Conservation (phyloP, 2,113 vertebrate species). For the Galemys pyrenaicus region DNA sequence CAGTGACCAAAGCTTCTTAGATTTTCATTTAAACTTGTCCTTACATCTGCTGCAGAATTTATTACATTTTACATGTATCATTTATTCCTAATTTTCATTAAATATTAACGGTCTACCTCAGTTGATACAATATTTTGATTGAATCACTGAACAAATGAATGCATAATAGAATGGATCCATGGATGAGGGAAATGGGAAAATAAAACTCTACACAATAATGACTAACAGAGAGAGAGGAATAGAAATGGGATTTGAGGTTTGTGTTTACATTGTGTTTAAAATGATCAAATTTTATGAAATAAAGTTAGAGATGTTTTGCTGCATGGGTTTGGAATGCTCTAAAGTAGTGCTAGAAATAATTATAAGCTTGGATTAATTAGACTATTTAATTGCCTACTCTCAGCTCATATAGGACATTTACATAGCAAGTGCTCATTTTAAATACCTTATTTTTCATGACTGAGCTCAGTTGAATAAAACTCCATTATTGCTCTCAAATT, state of each 20-base stretch:
- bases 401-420: not conserved
- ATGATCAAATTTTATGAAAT: not conserved
- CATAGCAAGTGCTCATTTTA: not conserved
- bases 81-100: not conserved
- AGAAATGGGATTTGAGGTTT: not conserved
- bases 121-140: not conserved
- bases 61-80: too few species aligned
- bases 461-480: not conserved
- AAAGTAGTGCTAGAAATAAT: constrained; percentile 11
- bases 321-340: not conserved
- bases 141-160: not conserved
- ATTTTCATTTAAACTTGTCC: not conserved
- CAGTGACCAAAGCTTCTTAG: not conserved
- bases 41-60: not conserved
- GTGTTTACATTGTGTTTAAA: not conserved
- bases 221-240: not conserved
- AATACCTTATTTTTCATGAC: not conserved
- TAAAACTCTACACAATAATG: not conserved
- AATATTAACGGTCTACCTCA: not conserved
- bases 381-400: not conserved
- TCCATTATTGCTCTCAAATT: not conserved
- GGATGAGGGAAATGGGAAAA: not conserved
- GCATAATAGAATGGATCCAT: not conserved
- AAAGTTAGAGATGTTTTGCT: not conserved
- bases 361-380: not conserved